Conservation (phyloP, 2,888 invertebrate species). For the Dolomedes plantarius region DNA sequence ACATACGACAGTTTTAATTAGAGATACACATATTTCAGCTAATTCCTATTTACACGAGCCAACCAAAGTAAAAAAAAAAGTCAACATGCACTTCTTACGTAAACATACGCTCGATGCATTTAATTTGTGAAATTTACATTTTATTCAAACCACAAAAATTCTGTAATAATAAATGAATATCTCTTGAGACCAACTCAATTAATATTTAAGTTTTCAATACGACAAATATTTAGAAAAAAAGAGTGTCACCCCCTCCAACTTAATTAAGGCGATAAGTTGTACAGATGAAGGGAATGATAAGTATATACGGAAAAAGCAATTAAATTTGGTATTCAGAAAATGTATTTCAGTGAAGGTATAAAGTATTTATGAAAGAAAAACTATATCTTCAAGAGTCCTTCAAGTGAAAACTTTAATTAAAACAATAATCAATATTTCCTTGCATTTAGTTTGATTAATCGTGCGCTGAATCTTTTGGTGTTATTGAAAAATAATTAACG, state of each 20-base stretch:
- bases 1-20: no score
- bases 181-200: background rate
- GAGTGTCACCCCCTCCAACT: background rate
- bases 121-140: no score
- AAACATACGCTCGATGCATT: no score
- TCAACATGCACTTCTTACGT: no score
- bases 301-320: background rate
- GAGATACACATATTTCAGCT: no score
- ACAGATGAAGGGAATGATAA: background rate
- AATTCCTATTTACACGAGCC: no score
- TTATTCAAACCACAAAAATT: no score
- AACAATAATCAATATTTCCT: slow-evolving; percentile 48
- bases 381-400: slow-evolving; percentile 7
- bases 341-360: slow-evolving; percentile 17
- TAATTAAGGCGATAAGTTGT: background rate
- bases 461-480: slow-evolving; percentile 38
- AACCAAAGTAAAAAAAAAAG: no score
- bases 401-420: slow-evolving; percentile 50
- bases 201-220: background rate
- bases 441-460: slow-evolving; percentile 53
- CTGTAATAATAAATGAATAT: background rate
- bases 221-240: background rate
- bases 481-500: slow-evolving; percentile 60
- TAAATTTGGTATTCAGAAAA: background rate
- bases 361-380: background rate